Conservation (phyloP, 2,113 vertebrate genomes). For the Bettongia penicillata region DNA sequence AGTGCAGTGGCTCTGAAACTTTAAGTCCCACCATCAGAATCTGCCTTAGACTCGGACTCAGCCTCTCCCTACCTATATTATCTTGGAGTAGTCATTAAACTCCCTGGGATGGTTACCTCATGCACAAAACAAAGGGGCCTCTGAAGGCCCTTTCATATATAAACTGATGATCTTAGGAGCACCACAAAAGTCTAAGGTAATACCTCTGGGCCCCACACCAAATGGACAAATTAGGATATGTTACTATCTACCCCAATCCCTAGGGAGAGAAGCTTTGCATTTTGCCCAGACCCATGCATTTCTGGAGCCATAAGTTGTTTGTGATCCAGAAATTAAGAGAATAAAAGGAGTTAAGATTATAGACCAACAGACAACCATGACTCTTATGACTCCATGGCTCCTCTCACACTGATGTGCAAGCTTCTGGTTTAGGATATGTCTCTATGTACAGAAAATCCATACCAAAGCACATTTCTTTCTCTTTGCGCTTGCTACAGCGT, state of each 20-base stretch:
- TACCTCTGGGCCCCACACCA: background rate
- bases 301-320: background rate
- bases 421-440: background rate
- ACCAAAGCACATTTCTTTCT: background rate
- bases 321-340: background rate
- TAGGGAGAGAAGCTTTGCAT: background rate
- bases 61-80: background rate
- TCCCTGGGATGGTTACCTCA: background rate
- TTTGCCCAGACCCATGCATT: background rate
- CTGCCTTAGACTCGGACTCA: background rate
- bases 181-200: background rate
- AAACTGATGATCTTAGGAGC: background rate
- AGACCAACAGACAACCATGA: background rate
- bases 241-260: background rate
- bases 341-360: background rate
- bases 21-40: background rate
- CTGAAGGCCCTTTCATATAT: background rate
- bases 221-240: background rate
- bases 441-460: background rate
- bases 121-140: background rate
- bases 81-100: background rate
- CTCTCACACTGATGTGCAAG: background rate
- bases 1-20: background rate
- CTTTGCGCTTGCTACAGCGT: background rate
- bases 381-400: background rate